phyloP scores from a whole-genome alignment of 2,888 invertebrate species.

The Diaphora mendica region DNA sequence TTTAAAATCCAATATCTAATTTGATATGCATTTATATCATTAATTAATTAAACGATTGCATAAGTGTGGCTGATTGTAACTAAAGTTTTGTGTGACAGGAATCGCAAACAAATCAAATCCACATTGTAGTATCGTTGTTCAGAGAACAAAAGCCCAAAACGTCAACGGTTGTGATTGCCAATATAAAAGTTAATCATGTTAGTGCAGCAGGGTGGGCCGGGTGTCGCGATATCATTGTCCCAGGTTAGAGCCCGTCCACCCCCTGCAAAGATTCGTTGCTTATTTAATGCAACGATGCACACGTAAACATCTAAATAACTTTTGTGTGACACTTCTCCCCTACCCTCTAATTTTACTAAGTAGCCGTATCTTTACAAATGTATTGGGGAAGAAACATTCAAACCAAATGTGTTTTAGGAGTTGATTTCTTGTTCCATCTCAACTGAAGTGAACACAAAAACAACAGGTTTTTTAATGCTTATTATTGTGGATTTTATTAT shows the following conservation, averaged over 20 bases:
- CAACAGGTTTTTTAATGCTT: conserved; percentile 15
- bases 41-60: background rate
- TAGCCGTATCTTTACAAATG: conserved; percentile 84
- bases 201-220: conserved; percentile 75
- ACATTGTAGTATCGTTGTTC: conserved; percentile 39
- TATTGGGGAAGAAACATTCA: conserved; percentile 75
- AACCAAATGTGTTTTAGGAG: conserved; percentile 72
- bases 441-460: conserved; percentile 40
- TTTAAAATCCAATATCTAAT: conserved; percentile 11
- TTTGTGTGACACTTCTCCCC: conserved; percentile 84
- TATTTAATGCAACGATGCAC: conserved; percentile 86
- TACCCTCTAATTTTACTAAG: conserved; percentile 85
- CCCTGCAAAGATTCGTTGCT: conserved; percentile 83
- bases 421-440: conserved; percentile 64
- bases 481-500: background rate
- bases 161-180: conserved; percentile 68
- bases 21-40: too few species aligned
- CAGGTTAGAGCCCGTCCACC: conserved; percentile 70
- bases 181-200: conserved; percentile 82
- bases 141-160: conserved; percentile 58
- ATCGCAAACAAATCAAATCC: conserved; percentile 31
- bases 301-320: conserved; percentile 87
- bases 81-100: conserved; percentile 17
- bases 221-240: conserved; percentile 78
- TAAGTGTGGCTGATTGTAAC: background rate